Conservation (phyloP, 2,797 vertebrate genomes). For the Acanthis flammea region DNA sequence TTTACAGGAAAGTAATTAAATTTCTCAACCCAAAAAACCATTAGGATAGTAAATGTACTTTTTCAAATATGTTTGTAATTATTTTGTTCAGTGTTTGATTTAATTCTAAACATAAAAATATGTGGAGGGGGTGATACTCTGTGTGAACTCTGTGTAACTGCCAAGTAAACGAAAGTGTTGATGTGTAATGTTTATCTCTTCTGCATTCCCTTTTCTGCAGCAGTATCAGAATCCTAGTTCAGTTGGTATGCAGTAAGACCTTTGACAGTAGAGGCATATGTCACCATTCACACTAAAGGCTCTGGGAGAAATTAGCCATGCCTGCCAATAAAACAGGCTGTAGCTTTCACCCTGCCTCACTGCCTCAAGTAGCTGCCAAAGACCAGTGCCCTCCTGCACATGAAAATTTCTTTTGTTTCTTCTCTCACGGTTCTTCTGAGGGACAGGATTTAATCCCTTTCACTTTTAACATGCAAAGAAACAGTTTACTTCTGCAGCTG, state of each 20-base stretch:
- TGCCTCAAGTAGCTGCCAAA: not conserved
- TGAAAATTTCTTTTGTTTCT: not conserved
- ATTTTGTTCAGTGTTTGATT: not conserved
- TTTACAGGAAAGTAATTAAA: not conserved
- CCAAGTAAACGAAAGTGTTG: not conserved
- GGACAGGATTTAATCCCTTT: not conserved
- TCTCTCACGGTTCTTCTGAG: not conserved
- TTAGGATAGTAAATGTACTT: not conserved
- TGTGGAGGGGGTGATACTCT: not conserved
- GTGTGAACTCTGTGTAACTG: not conserved
- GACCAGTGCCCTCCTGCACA: not conserved
- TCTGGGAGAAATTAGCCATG: not conserved
- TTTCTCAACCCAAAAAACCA: not conserved
- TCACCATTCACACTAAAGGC: not conserved
- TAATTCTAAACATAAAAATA: not conserved
- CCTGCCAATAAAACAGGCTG: not conserved
- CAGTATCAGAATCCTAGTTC: not conserved
- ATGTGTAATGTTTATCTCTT: not conserved
- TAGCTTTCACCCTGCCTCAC: not conserved
- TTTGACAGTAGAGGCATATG: not conserved
- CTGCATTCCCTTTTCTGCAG: fast-evolving
- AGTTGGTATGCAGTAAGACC: not conserved
- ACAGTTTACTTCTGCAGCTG: not conserved
- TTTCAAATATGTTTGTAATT: not conserved
- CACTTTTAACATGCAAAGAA: not conserved